Conservation (phyloP, 2,797 vertebrate species). For the Vireo griseus region DNA sequence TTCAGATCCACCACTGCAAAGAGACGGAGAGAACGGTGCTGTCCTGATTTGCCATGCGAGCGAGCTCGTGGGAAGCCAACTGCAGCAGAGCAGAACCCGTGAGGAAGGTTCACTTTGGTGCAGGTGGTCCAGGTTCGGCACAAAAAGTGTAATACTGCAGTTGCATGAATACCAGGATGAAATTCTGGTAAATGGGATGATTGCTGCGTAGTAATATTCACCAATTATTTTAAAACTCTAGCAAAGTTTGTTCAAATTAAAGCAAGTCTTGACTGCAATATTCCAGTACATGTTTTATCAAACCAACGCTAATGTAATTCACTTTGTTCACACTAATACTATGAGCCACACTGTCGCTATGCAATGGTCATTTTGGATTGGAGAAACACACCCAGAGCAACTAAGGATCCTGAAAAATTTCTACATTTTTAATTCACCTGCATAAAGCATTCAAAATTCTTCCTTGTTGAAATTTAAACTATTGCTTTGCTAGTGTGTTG, state of each 20-base stretch:
- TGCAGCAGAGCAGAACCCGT: not conserved
- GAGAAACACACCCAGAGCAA: not conserved
- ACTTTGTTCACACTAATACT: not conserved
- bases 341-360: not conserved
- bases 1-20: constrained; percentile 86
- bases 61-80: not conserved
- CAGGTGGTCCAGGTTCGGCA: not conserved
- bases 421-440: not conserved
- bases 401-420: not conserved
- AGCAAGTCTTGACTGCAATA: not conserved
- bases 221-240: not conserved
- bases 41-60: not conserved
- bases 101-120: not conserved
- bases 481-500: accelerated
- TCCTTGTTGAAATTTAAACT: not conserved
- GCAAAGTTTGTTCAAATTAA: not conserved
- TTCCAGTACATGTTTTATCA: not conserved
- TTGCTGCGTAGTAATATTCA: accelerated
- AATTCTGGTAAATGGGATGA: not conserved
- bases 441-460: not conserved
- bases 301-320: not conserved
- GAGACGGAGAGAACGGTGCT: not conserved
- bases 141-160: not conserved
- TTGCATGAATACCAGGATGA: not conserved
- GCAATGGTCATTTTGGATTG: not conserved